phyloP scores from a whole-genome alignment of 2,888 invertebrate species.

The Rotaria sp. region DNA sequence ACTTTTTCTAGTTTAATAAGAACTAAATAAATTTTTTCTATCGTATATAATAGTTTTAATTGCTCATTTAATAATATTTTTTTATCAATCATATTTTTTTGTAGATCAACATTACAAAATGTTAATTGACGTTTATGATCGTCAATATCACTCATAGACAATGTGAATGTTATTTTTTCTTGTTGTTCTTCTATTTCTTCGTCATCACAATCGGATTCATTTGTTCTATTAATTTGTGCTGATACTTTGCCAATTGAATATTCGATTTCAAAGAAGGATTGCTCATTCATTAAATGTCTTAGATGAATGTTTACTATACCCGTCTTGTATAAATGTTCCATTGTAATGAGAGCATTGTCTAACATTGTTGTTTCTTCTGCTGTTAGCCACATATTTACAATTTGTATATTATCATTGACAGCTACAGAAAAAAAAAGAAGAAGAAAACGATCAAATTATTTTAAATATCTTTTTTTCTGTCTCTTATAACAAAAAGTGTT shows the following conservation, averaged over 20 bases:
- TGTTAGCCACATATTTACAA: not conserved
- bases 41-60: not conserved
- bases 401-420: not conserved
- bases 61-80: slow-evolving; percentile 20
- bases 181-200: not conserved
- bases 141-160: not conserved
- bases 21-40: not conserved
- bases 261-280: not conserved
- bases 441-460: no score
- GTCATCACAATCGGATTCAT: not conserved
- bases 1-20: not conserved
- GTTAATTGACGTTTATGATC: slow-evolving; percentile 29
- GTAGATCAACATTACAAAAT: slow-evolving; percentile 16
- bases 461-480: no score
- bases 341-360: slow-evolving; percentile 4
- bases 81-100: not conserved
- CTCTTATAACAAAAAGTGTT: no score
- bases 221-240: not conserved
- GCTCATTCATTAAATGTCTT: not conserved
- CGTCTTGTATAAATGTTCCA: not conserved
- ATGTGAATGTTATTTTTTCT: not conserved
- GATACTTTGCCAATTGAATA: not conserved
- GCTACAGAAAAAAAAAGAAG: not conserved
- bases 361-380: not conserved
- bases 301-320: not conserved